Base-by-base conservation (phyloP, 2,113 vertebrate species). In the Verasper variegatus region DNA sequence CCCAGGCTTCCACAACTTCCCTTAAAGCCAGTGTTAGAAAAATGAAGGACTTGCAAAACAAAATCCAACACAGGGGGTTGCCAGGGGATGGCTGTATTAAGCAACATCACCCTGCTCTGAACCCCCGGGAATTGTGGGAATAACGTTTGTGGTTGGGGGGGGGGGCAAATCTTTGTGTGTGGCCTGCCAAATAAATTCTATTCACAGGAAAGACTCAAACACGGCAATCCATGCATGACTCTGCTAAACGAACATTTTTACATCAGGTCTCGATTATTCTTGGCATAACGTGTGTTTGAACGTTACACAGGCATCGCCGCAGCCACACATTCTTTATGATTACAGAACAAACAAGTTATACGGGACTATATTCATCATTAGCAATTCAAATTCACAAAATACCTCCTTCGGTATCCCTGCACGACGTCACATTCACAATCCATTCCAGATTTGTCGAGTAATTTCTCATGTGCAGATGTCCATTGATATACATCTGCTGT, bases 401-500 rank as follows among this genome's bases (percentile, higher is more conserved):
- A 49, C 60, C 55, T 78, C 76, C 58, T 51, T 72, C 58, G 62
- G 78, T 70, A 70, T 31, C 79, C 62, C 51, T 49, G 75, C 72
- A 72, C 87, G 90, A 89, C 90, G 89, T 88, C 73, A 88, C 51
- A 40, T 27, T 0, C 27, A 27, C 74, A 80, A 86, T 88, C 5
- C 76, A 59, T 78, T 87, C 86, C 92, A 90, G 88, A 91, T 90
- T 87, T 88, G 83, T 80, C 72, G 72, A 78, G 76, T 52, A 24
- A 64, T 68, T 80, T 81, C 65, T 68, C 52, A 12, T n/a, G 68
- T 76, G 88, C 91, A 93, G 87, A 93, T 93, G 91, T 87, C 83
- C 68, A 79, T 90, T 91, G 86, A 84, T 84, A 59, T 66, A 71
- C 86, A 86, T 89, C 83, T 82, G 86, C 60, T 75, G 60, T 70